These are phyloP conservation scores for Parazoanthus darwini DNA, from an alignment of 92 coral and sea anemone genomes.

Conservation along the genomic window DNA sequence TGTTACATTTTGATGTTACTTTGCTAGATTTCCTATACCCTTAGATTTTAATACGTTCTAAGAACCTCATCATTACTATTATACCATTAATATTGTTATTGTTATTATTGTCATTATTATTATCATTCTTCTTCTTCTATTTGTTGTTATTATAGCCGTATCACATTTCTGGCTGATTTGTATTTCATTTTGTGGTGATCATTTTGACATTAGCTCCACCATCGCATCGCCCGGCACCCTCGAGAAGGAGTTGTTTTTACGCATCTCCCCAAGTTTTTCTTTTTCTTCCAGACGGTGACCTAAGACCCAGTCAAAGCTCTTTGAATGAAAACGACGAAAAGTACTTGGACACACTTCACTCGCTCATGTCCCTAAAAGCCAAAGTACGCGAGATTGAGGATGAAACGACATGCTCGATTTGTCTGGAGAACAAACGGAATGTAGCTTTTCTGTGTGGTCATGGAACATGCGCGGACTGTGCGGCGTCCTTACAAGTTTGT, in stretches of 20 bases:
- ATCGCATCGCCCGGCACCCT: not conserved
- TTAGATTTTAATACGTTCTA: too few relatives aligned
- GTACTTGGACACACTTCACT: conserved; percentile 67
- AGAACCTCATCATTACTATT: too few relatives aligned
- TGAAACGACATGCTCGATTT: conserved; percentile 74
- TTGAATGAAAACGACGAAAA: conserved; percentile 58
- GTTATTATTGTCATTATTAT: too few relatives aligned
- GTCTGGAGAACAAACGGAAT: conserved; percentile 75
- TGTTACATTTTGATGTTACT: too few relatives aligned
- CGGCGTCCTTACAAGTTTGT: conserved; percentile 60
- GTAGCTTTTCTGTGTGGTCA: conserved; percentile 83
- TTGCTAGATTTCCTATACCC: too few relatives aligned
- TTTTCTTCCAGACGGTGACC: conserved; percentile 32
- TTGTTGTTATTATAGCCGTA: too few relatives aligned
- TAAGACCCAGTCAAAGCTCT: not conserved
- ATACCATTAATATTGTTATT: too few relatives aligned
- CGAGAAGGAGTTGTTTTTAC: not conserved
- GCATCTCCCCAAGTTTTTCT: not conserved
- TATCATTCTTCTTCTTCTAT: too few relatives aligned
- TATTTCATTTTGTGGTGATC: too few relatives aligned
- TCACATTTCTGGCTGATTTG: too few relatives aligned
- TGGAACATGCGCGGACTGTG: conserved; percentile 71
- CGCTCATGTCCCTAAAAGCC: conserved; percentile 69
- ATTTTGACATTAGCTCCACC: too few relatives aligned
- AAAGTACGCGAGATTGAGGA: conserved; percentile 82